These are phyloP conservation scores for Acleris literana DNA, from an alignment of 2,888 invertebrate species.

Conservation along the genomic window DNA sequence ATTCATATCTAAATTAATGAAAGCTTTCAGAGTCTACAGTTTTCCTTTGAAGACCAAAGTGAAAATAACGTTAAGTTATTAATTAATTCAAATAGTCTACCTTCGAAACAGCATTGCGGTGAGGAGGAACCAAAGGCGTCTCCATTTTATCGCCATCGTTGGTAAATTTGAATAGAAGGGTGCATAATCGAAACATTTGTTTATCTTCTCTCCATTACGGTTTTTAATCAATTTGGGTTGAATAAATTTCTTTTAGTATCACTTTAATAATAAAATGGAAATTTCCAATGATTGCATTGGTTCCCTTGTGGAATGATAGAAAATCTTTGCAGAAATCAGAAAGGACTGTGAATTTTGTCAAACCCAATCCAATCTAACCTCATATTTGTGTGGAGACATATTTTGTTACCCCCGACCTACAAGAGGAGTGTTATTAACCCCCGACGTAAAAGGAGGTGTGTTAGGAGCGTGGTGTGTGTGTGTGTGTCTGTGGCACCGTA, in stretches of 20 bases:
- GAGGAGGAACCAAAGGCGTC: background rate
- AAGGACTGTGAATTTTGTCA: too few relatives aligned
- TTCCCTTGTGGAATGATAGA: background rate
- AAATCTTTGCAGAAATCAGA: background rate
- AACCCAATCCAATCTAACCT: too few relatives aligned
- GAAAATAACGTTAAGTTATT: background rate
- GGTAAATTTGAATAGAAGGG: slow-evolving; percentile 31
- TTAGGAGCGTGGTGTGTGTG: too few relatives aligned
- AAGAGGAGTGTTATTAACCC: too few relatives aligned
- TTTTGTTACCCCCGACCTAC: too few relatives aligned
- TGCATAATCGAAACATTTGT: slow-evolving; percentile 36
- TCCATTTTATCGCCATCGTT: slow-evolving; percentile 9
- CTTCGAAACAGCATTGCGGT: slow-evolving; percentile 1
- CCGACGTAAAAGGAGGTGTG: too few relatives aligned
- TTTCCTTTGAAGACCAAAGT: too few relatives aligned
- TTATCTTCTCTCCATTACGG: slow-evolving; percentile 28
- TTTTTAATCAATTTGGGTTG: slow-evolving; percentile 32
- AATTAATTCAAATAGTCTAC: background rate
- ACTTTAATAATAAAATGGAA: slow-evolving; percentile 20
- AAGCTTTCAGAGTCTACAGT: too few relatives aligned
- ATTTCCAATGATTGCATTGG: background rate
- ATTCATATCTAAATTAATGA: too few relatives aligned
- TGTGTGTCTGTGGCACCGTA: too few relatives aligned
- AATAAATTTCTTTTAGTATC: slow-evolving; percentile 13
- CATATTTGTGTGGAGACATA: too few relatives aligned